Percentiles rank a stretch among this genome's conserved stretches.
Conservation (phyloP, 2,888 invertebrate genomes). For the Monochamus alternatus region DNA sequence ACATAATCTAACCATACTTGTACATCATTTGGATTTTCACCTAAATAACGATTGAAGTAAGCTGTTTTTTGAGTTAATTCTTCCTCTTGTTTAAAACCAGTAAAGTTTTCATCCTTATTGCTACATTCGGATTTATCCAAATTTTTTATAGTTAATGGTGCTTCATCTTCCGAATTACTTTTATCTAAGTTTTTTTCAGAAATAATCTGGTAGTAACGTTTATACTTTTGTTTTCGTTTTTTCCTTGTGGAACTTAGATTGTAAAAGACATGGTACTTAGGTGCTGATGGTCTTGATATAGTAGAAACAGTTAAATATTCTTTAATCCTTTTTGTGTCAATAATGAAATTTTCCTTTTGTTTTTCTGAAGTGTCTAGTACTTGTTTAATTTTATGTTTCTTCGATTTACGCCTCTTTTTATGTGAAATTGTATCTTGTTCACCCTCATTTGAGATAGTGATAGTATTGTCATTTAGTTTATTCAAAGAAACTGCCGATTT, state of each 20-base stretch:
- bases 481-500: background rate
- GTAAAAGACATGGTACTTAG: constrained; percentile 71
- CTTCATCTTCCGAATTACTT: constrained; percentile 54
- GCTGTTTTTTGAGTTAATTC: constrained; percentile 72
- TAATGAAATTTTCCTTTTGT: constrained; percentile 50
- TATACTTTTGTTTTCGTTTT: constrained; percentile 62
- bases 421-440: constrained; percentile 35
- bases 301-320: constrained; percentile 77
- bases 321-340: constrained; percentile 68
- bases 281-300: constrained; percentile 78
- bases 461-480: constrained; percentile 24
- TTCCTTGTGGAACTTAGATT: constrained; percentile 56
- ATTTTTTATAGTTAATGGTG: constrained; percentile 59
- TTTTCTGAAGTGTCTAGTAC: constrained; percentile 15
- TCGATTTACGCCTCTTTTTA: constrained; percentile 61
- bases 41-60: constrained; percentile 73
- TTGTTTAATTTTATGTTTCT: constrained; percentile 51
- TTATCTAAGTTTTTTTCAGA: constrained; percentile 46
- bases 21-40: constrained; percentile 73
- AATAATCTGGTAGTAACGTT: constrained; percentile 62
- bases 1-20: constrained; percentile 77
- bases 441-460: constrained; percentile 21
- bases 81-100: constrained; percentile 70
- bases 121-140: constrained; percentile 48
- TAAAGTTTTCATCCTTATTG: constrained; percentile 56